phyloP scores from a whole-genome alignment of 2,888 invertebrate species.

The Balanococcus diminutus region DNA sequence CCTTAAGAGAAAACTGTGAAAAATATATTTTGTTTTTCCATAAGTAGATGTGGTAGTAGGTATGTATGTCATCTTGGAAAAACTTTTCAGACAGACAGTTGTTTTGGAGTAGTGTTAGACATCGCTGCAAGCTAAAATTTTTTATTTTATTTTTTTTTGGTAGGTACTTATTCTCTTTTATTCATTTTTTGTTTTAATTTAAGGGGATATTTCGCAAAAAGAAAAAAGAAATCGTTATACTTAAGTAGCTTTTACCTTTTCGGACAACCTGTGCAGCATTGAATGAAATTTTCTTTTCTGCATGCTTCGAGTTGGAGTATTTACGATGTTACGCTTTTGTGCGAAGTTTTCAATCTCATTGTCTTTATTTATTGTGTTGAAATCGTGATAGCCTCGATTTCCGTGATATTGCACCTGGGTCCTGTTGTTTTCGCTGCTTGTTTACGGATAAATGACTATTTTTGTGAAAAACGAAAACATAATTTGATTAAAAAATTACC shows the following conservation, averaged over 20 bases:
- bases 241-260: too few species aligned
- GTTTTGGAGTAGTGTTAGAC: background rate
- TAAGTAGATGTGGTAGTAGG: too few species aligned
- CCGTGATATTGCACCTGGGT: slow-evolving; percentile 20
- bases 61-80: background rate
- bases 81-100: background rate
- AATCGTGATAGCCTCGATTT: slow-evolving; percentile 31
- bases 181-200: too few species aligned
- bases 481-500: slow-evolving; percentile 27
- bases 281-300: background rate
- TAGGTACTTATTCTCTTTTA: too few species aligned
- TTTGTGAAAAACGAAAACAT: background rate
- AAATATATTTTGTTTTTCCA: background rate
- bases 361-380: slow-evolving; percentile 24
- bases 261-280: background rate
- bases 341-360: background rate
- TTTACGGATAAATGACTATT: slow-evolving; percentile 2
- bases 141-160: background rate
- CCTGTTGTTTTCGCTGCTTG: background rate
- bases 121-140: background rate
- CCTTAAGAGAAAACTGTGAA: background rate
- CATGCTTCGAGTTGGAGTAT: background rate
- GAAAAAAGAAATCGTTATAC: too few species aligned
- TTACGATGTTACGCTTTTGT: background rate
- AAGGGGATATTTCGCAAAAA: too few species aligned